These are phyloP conservation scores for Telenomus remus DNA, from an alignment of 1,140 invertebrate genomes.

Conservation along the genomic window DNA sequence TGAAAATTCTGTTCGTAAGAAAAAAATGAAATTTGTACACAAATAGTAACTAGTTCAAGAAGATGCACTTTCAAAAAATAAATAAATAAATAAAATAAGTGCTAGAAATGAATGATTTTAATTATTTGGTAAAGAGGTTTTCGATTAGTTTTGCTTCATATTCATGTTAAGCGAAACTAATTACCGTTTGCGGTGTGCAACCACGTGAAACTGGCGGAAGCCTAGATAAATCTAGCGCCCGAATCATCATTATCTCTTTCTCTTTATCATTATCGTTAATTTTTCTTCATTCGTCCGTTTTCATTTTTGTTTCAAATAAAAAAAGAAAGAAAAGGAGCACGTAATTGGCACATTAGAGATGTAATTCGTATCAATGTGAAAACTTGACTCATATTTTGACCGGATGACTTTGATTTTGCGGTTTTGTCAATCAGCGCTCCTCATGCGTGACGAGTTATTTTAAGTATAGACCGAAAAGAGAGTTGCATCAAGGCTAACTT, in stretches of 20 bases:
- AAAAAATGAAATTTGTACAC: too few species aligned
- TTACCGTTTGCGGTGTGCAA: conserved; percentile 56
- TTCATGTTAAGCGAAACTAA: conserved; percentile 52
- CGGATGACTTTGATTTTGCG: background rate
- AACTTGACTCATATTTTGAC: conserved; percentile 11
- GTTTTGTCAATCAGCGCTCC: background rate
- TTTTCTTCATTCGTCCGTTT: conserved; percentile 12
- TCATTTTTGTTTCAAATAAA: conserved; percentile 3
- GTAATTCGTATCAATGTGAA: background rate
- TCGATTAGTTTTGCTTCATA: conserved; percentile 48
- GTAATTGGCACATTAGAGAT: conserved; percentile 13
- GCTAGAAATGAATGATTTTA: too few species aligned
- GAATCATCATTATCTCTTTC: conserved; percentile 9
- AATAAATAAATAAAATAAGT: too few species aligned
- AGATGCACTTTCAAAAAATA: too few species aligned
- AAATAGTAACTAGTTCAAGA: too few species aligned
- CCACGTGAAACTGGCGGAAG: conserved; percentile 46
- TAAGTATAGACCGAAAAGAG: background rate
- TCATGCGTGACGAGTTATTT: conserved; percentile 21
- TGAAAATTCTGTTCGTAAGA: too few species aligned
- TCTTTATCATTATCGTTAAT: conserved; percentile 1
- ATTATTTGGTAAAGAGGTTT: conserved; percentile 39
- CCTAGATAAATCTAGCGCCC: conserved; percentile 45
- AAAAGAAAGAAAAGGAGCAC: too few species aligned
- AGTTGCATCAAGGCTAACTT: background rate